Evolutionary conservation across 2,888 invertebrate species (phyloP).

Genomic region (Phasia obesa): DNA sequence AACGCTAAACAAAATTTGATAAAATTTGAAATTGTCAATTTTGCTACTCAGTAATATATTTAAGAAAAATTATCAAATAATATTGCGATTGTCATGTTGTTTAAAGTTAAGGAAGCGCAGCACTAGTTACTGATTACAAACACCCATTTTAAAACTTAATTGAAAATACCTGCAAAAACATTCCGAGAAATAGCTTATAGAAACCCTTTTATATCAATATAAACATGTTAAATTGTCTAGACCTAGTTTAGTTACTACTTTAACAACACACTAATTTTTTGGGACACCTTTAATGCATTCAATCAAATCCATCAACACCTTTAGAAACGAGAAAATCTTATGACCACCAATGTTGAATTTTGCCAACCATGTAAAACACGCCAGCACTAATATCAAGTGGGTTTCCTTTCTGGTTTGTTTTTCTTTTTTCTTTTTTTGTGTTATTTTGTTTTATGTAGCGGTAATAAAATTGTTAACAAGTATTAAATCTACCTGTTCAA

Average conservation of each 20-base stretch:
- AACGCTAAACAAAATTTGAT: no score
- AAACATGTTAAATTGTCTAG: not conserved
- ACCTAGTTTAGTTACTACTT: not conserved
- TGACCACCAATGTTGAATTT: constrained; percentile 56
- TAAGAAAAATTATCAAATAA: no score
- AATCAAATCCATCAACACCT: constrained; percentile 51
- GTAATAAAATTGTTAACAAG: constrained; percentile 71
- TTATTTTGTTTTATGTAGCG: constrained; percentile 42
- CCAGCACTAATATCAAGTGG: constrained; percentile 63
- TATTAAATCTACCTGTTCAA: constrained; percentile 71
- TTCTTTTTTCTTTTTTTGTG: constrained; percentile 33
- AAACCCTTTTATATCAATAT: not conserved
- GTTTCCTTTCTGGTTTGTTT: constrained; percentile 54
- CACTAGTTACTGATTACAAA: no score
- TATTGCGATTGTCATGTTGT: no score
- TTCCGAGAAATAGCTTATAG: no score
- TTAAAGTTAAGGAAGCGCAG: no score
- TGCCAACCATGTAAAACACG: constrained; percentile 45
- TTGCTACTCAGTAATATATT: no score
- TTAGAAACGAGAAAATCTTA: not conserved
- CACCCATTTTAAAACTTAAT: no score
- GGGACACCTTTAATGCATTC: constrained; percentile 28
- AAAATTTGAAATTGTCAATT: no score
- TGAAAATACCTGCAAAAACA: no score
- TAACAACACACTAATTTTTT: not conserved